Percentiles rank a stretch among this genome's conserved stretches.
phyloP scores from a whole-genome alignment of 2,797 vertebrate species.

The Gymnocypris eckloni region DNA sequence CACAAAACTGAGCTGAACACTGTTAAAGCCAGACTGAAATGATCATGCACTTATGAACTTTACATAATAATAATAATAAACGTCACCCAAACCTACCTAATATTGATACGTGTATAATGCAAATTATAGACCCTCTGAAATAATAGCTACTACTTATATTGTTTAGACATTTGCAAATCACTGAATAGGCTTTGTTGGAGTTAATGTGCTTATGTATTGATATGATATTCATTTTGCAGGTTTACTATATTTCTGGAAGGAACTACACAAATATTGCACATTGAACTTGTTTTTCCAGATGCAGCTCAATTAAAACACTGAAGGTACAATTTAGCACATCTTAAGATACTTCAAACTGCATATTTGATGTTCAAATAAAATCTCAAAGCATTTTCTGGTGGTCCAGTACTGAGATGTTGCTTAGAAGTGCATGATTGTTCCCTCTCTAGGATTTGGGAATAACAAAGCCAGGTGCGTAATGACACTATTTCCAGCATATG shows the following conservation, averaged over 20 bases:
- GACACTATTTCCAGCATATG: neutral
- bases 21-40: neutral
- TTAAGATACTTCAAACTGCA: neutral
- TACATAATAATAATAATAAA: neutral
- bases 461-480: constrained; percentile 15
- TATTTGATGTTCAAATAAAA: neutral
- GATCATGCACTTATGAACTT: neutral
- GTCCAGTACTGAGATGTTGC: neutral
- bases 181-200: neutral
- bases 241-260: neutral
- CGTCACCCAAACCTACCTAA: neutral
- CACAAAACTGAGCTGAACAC: neutral
- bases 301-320: neutral
- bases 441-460: constrained; percentile 4
- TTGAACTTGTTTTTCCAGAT: neutral
- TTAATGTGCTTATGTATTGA: neutral
- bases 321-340: neutral
- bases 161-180: neutral
- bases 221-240: neutral
- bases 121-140: neutral
- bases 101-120: neutral
- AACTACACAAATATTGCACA: neutral
- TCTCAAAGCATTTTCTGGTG: neutral
- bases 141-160: neutral
- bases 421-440: neutral